These are phyloP conservation scores for Fregetta grallaria DNA, from an alignment of 2,113 vertebrate species.

Conservation along the genomic window DNA sequence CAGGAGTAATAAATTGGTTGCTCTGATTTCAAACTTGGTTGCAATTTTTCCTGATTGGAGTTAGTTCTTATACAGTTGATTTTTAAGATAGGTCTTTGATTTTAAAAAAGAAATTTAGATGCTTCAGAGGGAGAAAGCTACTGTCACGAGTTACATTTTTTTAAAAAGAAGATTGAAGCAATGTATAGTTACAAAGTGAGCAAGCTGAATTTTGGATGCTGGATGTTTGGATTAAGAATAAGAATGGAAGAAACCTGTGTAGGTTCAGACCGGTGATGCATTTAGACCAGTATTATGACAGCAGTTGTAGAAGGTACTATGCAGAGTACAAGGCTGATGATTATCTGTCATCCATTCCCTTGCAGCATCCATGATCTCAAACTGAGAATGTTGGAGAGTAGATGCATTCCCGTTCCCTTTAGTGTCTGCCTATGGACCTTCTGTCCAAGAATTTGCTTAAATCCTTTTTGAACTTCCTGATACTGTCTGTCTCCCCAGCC, in stretches of 20 bases:
- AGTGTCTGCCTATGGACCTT: neutral
- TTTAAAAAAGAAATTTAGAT: neutral
- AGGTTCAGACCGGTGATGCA: neutral
- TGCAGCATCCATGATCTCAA: accelerated
- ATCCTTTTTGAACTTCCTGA: neutral
- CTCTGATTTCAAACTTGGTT: neutral
- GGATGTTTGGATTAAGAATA: neutral
- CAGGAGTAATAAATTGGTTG: neutral
- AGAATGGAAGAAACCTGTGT: neutral
- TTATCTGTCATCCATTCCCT: neutral
- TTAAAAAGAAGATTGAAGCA: neutral
- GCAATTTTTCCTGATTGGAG: neutral
- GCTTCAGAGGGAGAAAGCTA: neutral
- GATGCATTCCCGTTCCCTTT: neutral
- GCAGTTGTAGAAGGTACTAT: neutral
- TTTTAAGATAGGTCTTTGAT: neutral
- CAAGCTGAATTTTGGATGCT: neutral
- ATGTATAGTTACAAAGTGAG: neutral
- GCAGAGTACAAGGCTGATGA: neutral
- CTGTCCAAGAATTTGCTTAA: neutral
- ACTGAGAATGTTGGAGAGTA: neutral
- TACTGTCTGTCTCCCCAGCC: neutral
- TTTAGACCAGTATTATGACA: neutral
- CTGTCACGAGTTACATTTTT: accelerated
- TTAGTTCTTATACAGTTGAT: neutral